Evolutionary conservation across 2,113 vertebrate genomes (phyloP), one percentile per base, ranked within the genome.

Genomic region (Siphamia tubifer): DNA sequence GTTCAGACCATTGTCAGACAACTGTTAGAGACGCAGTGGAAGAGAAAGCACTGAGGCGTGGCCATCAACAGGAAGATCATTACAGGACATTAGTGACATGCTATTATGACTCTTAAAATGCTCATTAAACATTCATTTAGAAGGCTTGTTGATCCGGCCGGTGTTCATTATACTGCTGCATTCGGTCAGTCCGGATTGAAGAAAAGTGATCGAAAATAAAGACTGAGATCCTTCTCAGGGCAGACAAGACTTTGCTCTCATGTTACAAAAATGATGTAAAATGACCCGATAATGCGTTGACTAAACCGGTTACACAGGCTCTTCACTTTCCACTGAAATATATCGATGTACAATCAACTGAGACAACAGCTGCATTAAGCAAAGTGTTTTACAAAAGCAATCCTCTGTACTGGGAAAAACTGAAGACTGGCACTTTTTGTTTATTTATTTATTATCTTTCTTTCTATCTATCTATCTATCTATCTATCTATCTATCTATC

Each of bases 121-220:
- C 90, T 95, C 96, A 98, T 99, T 96, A 98, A 98, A 96, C 94
- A 96, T 99, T 97, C 92, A 98, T 99, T 88, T 93, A 58, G 91
- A 89, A 92, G 90, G 92, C 88, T 91, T 89, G 91, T 92, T 91
- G 90, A 92, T 94, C 93, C 94, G 93, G 93, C 93, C 71, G 70
- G 82, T 68, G 74, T 77, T 74, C 80, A 21, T 44, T 77, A 74
- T 75, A 53, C 67, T 74, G 64, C 74, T 78, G 77, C 32, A 52
- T 68, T 70, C 11, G 66, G 25, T n/a, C 52, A 39, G 78, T 62
- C 53, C 71, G 74, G 70, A 79, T 36, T 79, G 67, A 27, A 73
- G 58, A 66, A 74, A 81, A 88, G 67, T 82, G 81, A 83, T 87
- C 45, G 62, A 85, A 85, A 81, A 76, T 51, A 58, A 32, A 72